Conservation (phyloP, 1,140 invertebrate species). For the Anadara kagoshimensis region DNA sequence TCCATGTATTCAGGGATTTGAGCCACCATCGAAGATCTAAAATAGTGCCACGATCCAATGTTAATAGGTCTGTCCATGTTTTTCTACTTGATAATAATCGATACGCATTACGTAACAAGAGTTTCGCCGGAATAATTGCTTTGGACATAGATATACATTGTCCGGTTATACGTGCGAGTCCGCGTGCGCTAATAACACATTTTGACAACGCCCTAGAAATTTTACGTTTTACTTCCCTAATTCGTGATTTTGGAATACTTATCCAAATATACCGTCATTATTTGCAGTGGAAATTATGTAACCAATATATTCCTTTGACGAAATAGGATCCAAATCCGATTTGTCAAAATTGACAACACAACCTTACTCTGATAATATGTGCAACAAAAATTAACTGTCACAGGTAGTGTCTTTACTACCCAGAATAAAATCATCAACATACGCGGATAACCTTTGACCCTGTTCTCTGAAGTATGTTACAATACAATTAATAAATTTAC, state of each 20-base stretch:
- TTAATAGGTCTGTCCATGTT: conserved; percentile 18
- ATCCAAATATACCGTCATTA: conserved; percentile 26
- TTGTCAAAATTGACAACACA: conserved; percentile 39
- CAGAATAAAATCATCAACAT: conserved; percentile 46
- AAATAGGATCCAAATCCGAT: conserved; percentile 14
- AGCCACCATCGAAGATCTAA: no score
- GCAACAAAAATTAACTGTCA: no score
- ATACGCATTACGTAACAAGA: conserved; percentile 16
- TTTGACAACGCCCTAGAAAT: conserved; percentile 5
- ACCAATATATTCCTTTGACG: conserved; percentile 20
- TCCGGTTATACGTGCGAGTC: conserved; percentile 11
- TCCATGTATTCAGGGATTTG: no score
- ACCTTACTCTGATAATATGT: no score
- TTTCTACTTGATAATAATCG: neutral
- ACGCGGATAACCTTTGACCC: conserved; percentile 25
- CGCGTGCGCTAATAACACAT: conserved; percentile 7
- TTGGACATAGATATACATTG: conserved; percentile 24
- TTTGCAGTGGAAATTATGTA: conserved; percentile 17
- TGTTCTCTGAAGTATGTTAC: conserved; percentile 25
- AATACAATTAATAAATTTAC: conserved; percentile 27
- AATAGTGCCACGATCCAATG: no score
- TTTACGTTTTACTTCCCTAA: conserved; percentile 15
- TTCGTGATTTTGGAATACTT: conserved; percentile 10
- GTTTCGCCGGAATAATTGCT: conserved; percentile 26
- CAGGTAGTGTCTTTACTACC: no score